A percentile compares a stretch with the other conserved stretches of the same genome.
These are phyloP conservation scores for Oscheius sp. DNA, from an alignment of 2,888 invertebrate genomes.

Conservation along the genomic window DNA sequence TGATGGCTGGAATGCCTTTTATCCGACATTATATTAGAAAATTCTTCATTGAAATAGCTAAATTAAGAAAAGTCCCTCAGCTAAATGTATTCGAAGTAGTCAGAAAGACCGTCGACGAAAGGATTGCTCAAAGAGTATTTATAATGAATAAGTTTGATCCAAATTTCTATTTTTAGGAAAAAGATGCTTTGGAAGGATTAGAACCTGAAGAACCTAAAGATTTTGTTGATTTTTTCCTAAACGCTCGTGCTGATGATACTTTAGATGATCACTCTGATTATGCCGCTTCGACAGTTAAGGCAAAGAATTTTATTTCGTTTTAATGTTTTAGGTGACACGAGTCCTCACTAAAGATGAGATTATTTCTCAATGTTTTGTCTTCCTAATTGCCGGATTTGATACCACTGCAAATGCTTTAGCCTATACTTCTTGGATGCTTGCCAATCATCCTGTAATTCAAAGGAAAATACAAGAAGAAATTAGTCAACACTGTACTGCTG, in stretches of 20 bases:
- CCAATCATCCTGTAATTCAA: conserved; percentile 69
- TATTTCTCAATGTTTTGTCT: conserved; percentile 71
- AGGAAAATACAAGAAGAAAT: conserved; percentile 42
- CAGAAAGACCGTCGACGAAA: conserved; percentile 29
- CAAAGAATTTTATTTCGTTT: neutral
- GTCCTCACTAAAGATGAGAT: conserved; percentile 62
- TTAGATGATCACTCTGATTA: conserved; percentile 25
- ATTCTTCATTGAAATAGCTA: conserved; percentile 14
- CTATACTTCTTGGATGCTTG: conserved; percentile 72
- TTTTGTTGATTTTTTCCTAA: conserved; percentile 59
- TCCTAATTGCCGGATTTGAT: conserved; percentile 74
- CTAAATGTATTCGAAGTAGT: conserved; percentile 8
- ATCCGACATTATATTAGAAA: conserved; percentile 25
- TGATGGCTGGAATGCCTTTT: conserved; percentile 31
- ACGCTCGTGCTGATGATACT: conserved; percentile 45
- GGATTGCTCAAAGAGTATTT: conserved; percentile 31
- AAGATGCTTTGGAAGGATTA: conserved; percentile 31
- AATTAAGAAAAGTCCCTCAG: neutral
- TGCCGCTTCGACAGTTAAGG: conserved; percentile 14
- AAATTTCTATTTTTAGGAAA: conserved; percentile 11
- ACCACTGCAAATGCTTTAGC: conserved; percentile 73
- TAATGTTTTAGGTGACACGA: conserved; percentile 20
- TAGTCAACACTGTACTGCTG: conserved; percentile 32
- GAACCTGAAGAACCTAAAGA: conserved; percentile 36
- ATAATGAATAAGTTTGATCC: neutral